Conservation (phyloP, 2,888 invertebrate genomes). For the Rotaria magnacalcarata region DNA sequence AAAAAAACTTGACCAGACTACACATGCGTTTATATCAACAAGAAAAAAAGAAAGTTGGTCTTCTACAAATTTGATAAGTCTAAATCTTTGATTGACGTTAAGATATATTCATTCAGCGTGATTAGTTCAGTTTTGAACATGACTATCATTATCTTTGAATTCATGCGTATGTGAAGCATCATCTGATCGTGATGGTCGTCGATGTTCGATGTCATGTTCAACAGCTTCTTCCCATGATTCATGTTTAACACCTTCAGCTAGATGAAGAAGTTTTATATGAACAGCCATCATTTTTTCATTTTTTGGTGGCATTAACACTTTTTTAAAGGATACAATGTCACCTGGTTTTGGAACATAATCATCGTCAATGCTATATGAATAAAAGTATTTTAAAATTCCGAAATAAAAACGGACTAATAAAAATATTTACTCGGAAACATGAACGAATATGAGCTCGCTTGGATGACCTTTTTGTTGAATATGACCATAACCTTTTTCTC, state of each 20-base stretch:
- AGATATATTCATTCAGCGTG: neutral
- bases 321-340: slow-evolving; percentile 76
- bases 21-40: neutral
- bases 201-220: slow-evolving; percentile 26
- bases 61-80: neutral
- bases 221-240: slow-evolving; percentile 43
- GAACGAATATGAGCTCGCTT: slow-evolving; percentile 70
- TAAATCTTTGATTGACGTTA: no score
- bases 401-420: neutral
- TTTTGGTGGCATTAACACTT: slow-evolving; percentile 80
- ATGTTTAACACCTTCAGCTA: slow-evolving; percentile 43
- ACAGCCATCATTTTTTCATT: slow-evolving; percentile 79
- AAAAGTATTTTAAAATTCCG: no score
- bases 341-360: slow-evolving; percentile 81
- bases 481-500: slow-evolving; percentile 82
- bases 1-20: neutral
- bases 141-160: neutral
- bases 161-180: neutral
- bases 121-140: neutral
- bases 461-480: slow-evolving; percentile 68
- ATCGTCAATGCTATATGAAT: slow-evolving; percentile 68
- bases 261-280: slow-evolving; percentile 64
- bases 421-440: slow-evolving; percentile 78
- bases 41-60: neutral
- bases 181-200: neutral